phyloP scores from a whole-genome alignment of 2,797 vertebrate genomes.

The Odontamblyopus lacepedii region DNA sequence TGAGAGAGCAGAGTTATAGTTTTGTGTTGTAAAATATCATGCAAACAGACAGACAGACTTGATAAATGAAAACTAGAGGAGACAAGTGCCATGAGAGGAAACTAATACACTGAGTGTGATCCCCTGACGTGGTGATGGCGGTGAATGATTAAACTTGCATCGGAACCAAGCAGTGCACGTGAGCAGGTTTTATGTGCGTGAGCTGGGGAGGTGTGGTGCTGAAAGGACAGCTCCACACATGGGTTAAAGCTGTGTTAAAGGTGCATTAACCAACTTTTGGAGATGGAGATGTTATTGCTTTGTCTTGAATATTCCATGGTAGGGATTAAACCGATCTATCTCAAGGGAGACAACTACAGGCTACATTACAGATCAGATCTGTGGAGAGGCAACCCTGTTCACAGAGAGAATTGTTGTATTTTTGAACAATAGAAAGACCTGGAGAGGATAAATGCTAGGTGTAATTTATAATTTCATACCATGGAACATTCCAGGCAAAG shows the following conservation, averaged over 20 bases:
- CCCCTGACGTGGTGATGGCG: conserved; percentile 15
- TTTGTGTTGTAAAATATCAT: conserved; percentile 39
- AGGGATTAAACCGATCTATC: no score
- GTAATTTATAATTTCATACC: no score
- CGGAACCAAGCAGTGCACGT: conserved; percentile 21
- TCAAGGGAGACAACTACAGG: no score
- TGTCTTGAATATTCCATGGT: no score
- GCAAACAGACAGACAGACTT: conserved; percentile 34
- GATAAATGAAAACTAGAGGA: conserved; percentile 44
- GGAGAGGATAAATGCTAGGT: no score
- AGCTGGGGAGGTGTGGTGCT: conserved; percentile 1
- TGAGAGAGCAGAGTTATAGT: conserved; percentile 37
- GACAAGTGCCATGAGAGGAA: conserved; percentile 32
- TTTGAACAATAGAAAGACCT: no score
- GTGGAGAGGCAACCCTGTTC: no score
- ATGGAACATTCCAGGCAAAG: no score
- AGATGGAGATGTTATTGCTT: no score
- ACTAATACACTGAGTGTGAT: conserved; percentile 35
- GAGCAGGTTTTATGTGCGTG: conserved; percentile 1
- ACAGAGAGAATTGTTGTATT: no score
- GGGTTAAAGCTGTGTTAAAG: not conserved
- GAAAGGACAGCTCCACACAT: conserved; percentile 13
- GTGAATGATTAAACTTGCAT: conserved; percentile 24
- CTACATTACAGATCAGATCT: no score
- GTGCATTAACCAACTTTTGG: no score